Base-by-base conservation (phyloP, 2,797 vertebrate species). In the Hozukius guyotensis region DNA sequence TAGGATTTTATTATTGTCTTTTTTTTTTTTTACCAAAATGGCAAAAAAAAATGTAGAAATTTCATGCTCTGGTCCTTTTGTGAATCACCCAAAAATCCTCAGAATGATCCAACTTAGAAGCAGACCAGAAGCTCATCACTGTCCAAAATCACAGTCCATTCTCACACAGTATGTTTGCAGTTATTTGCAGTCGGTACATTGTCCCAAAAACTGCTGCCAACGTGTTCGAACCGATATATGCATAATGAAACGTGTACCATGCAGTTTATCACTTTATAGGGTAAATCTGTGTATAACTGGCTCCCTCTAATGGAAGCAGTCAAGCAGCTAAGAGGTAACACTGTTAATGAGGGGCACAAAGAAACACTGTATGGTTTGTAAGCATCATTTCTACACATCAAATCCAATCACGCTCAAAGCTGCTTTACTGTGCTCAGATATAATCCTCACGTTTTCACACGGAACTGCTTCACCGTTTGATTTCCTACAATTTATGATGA, bases 271-370 rank as follows among this genome's bases (percentile, higher is more conserved):
- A 76, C 38, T 65, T 61, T 70, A 32, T 6, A 67, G 7, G 36
- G 34, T 42, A 68, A 60, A 72, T 81, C 18, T 49, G 14, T 91
- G 88, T 78, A 66, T 64, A 65, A 83, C 64, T 87, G 72, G 89
- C 90, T 84, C 88, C 91, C 90, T 90, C 91, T 94, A 84, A 82
- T 84, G 89, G 88, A 72, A 67, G 46, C 29, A 72, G 38, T 11
- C 53, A 18, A 18, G 83, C 65, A 34, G 18, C 32, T 78, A 13
- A 71, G 52, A 73, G 25, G 75, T 34, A 46, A 60, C 11, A 24
- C 29, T 60, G 11, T 27, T 61, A 72, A 80, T 60, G 24, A 72
- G 22, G 52, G 11, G 16, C 32, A 42, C 7, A 29, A 49, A 59
- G 29, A 68, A 65, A 60, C n/a, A 52, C 29, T 12, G 11, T 34